phyloP scores from a whole-genome alignment of 2,888 invertebrate genomes.

The Ophraella communa region DNA sequence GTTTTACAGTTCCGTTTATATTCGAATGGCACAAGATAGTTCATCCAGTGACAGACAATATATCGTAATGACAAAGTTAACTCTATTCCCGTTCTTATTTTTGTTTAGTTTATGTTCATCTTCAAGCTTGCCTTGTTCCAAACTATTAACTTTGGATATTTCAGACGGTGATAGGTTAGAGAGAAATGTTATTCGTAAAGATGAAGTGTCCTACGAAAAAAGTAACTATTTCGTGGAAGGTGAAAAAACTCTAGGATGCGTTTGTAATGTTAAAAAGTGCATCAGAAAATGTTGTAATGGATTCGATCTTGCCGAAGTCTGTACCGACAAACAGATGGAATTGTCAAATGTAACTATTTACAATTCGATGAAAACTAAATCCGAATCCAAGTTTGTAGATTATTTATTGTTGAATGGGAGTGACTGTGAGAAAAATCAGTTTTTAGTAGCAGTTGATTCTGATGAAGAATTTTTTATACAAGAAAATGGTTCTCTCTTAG shows the following conservation, averaged over 20 bases:
- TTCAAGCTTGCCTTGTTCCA: background rate
- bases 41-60: background rate
- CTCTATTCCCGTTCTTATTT: background rate
- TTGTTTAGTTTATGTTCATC: background rate
- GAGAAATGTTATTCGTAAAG: slow-evolving; percentile 21
- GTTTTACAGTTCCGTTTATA: background rate
- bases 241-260: slow-evolving; percentile 25
- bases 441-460: background rate
- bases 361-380: background rate
- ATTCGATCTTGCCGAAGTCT: background rate
- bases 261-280: slow-evolving; percentile 39
- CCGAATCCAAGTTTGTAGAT: background rate
- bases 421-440: background rate
- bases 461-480: background rate
- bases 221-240: slow-evolving; percentile 30
- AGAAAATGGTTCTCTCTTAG: background rate
- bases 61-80: background rate
- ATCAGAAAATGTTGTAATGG: slow-evolving; percentile 41
- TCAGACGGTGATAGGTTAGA: slow-evolving; percentile 24
- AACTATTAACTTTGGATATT: slow-evolving; percentile 24
- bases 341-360: background rate
- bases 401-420: background rate
- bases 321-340: background rate
- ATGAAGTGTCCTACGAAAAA: slow-evolving; percentile 27
- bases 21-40: too few relatives aligned